phyloP scores from a whole-genome alignment of 2,797 vertebrate species.

The Spheniscus humboldti region DNA sequence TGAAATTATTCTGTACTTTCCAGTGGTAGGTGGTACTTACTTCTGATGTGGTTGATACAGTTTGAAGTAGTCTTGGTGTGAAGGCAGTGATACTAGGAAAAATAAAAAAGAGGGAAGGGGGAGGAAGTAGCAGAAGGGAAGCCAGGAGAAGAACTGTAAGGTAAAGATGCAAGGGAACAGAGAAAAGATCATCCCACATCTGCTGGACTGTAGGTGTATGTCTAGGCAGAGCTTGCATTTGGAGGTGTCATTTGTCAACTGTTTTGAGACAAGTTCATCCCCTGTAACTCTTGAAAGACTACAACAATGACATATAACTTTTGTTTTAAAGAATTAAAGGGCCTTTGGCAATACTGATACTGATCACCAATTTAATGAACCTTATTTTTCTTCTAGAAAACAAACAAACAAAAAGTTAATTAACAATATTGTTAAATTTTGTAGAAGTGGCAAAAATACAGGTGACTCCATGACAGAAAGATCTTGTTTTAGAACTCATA shows the following conservation, averaged over 20 bases:
- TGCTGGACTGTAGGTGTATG: not conserved
- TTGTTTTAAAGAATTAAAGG: not conserved
- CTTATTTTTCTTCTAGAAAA: not conserved
- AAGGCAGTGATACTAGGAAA: not conserved
- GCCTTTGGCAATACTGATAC: not conserved
- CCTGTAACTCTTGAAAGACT: not conserved
- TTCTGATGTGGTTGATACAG: not conserved
- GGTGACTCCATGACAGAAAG: not conserved
- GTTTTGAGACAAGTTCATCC: not conserved
- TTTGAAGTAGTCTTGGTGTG: not conserved
- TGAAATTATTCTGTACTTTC: not conserved
- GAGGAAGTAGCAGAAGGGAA: not conserved
- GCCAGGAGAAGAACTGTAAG: not conserved
- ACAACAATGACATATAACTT: not conserved
- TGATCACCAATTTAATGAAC: rapidly evolving
- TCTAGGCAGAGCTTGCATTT: not conserved
- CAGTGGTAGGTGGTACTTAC: not conserved
- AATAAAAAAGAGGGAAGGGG: not conserved
- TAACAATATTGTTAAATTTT: not conserved
- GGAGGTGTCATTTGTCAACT: not conserved
- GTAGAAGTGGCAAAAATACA: not conserved
- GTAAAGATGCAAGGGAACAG: not conserved
- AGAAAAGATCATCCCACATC: not conserved
- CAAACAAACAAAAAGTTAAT: not conserved
- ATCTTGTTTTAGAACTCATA: not conserved